Evolutionary conservation across 1,140 invertebrate genomes (phyloP).

Genomic region (Dreissena polymorpha): DNA sequence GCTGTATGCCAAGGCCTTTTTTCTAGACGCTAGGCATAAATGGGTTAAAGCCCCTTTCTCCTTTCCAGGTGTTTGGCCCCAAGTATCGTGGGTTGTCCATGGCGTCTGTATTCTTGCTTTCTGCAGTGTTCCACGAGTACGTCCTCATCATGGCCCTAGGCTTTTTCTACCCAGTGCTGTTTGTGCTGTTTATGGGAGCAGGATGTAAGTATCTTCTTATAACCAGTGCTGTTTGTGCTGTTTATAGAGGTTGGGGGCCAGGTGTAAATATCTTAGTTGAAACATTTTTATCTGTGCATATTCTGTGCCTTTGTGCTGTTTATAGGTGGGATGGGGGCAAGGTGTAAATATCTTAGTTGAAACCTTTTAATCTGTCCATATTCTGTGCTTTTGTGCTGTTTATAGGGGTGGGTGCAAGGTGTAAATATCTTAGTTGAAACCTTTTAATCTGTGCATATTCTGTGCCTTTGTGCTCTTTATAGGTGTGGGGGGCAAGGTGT

Average conservation of each 20-base stretch:
- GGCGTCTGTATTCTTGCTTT: constrained; percentile 83
- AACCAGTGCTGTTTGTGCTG: constrained; percentile 89
- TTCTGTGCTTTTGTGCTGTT: too few relatives aligned
- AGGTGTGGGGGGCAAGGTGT: too few relatives aligned
- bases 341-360: constrained; percentile 86
- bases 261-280: constrained; percentile 88
- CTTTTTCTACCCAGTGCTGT: constrained; percentile 93
- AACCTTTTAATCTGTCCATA: too few relatives aligned
- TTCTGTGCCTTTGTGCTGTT: too few relatives aligned
- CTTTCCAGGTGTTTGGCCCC: constrained; percentile 73
- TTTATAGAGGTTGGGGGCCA: constrained; percentile 79
- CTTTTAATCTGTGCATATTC: too few relatives aligned
- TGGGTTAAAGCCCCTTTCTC: not conserved
- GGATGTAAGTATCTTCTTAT: constrained; percentile 87
- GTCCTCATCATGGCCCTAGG: constrained; percentile 88
- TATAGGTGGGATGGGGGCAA: constrained; percentile 80
- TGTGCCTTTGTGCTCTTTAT: too few relatives aligned
- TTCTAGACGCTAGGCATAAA: too few relatives aligned
- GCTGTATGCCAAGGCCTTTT: too few relatives aligned
- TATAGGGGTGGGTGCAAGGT: too few relatives aligned
- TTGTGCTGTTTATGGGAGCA: constrained; percentile 82
- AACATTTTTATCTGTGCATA: constrained; percentile 91
- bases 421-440: too few relatives aligned
- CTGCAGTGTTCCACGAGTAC: constrained; percentile 92
- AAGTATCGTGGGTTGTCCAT: constrained; percentile 80